phyloP scores from a whole-genome alignment of 2,888 invertebrate species.

The Hyalella azteca region DNA sequence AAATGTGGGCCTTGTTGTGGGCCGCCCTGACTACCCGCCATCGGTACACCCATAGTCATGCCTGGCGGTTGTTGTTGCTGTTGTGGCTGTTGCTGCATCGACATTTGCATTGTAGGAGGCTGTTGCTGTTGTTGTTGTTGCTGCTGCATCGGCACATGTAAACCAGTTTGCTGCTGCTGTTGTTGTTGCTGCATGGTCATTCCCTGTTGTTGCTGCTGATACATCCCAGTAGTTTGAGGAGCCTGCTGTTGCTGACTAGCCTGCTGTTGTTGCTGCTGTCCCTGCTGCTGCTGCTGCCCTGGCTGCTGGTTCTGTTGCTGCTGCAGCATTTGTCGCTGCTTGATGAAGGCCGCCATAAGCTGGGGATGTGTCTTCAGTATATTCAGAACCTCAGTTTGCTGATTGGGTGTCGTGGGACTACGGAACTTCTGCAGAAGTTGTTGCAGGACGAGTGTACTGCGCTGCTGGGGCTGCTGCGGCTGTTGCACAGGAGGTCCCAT shows the following conservation, averaged over 20 bases:
- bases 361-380: slow-evolving; percentile 93
- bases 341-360: slow-evolving; percentile 74
- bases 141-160: slow-evolving; percentile 44
- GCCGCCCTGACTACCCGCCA: slow-evolving; percentile 59
- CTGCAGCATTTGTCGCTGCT: slow-evolving; percentile 59
- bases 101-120: slow-evolving; percentile 10
- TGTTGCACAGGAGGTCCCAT: slow-evolving; percentile 61
- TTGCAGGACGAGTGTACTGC: slow-evolving; percentile 66
- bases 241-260: slow-evolving; percentile 62
- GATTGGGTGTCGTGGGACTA: slow-evolving; percentile 87
- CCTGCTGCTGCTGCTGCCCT: slow-evolving; percentile 59
- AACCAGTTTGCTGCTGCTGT: slow-evolving; percentile 58
- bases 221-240: slow-evolving; percentile 62
- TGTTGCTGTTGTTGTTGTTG: slow-evolving; percentile 51
- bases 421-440: slow-evolving; percentile 88
- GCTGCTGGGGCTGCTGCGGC: slow-evolving; percentile 60
- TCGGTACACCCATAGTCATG: slow-evolving; percentile 22
- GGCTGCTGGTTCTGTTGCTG: slow-evolving; percentile 58
- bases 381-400: slow-evolving; percentile 86
- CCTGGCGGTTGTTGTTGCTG: slow-evolving; percentile 47
- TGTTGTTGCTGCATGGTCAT: slow-evolving; percentile 61
- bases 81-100: slow-evolving; percentile 56
- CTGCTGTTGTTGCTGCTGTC: slow-evolving; percentile 63
- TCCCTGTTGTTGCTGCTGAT: slow-evolving; percentile 59
- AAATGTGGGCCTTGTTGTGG: slow-evolving; percentile 51